Evolutionary conservation across 2,113 vertebrate genomes (phyloP).

Genomic region (Brachyhypopomus gauderio): DNA sequence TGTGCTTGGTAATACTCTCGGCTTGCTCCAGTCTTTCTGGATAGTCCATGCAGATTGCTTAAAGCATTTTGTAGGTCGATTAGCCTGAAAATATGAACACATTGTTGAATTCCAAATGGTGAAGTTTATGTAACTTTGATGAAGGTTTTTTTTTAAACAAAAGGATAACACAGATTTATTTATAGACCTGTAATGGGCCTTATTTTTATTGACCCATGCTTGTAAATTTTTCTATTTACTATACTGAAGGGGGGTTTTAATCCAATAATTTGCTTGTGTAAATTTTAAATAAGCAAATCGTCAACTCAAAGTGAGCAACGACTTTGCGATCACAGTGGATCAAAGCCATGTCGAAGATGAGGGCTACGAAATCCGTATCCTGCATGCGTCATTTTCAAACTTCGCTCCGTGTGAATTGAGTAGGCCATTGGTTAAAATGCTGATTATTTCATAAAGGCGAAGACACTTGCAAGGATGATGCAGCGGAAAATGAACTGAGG

Average conservation of each 20-base stretch:
- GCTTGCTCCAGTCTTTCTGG: too few species aligned
- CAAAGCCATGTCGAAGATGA: background rate
- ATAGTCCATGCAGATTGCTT: background rate
- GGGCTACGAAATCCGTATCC: background rate
- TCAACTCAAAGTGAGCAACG: background rate
- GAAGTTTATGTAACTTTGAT: too few species aligned
- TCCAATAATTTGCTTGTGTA: background rate
- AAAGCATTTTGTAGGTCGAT: background rate
- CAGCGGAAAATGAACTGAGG: background rate
- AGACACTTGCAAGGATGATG: background rate
- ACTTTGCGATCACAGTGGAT: background rate
- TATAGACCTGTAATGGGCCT: background rate
- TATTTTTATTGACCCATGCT: too few species aligned
- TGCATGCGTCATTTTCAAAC: background rate
- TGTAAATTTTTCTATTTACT: too few species aligned
- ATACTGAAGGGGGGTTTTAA: too few species aligned
- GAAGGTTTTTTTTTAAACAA: too few species aligned
- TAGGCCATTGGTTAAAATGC: constrained; percentile 2
- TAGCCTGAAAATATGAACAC: too few species aligned
- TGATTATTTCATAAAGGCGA: constrained; percentile 29
- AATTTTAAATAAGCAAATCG: background rate
- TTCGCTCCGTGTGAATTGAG: constrained; percentile 28
- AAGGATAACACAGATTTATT: too few species aligned
- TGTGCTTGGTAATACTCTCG: background rate
- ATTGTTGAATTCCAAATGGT: too few species aligned